Evolutionary conservation across 2,797 vertebrate species (phyloP).

Genomic region (Cynopterus sphinx): DNA sequence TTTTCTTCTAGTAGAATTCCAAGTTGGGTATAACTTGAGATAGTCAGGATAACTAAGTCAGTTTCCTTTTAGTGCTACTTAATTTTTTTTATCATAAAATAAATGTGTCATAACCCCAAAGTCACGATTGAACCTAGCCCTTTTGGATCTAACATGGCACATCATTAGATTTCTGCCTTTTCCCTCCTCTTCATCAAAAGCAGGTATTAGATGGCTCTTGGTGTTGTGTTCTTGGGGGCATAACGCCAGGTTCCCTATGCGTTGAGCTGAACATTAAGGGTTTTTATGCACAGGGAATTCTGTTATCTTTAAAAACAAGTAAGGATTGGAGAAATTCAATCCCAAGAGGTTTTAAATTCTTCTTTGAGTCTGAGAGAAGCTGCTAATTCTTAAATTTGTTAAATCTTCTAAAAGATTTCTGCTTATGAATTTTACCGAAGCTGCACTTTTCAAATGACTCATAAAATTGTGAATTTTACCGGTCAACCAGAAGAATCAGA

Average conservation of each 20-base stretch:
- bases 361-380: not conserved
- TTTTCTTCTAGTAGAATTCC: conserved; percentile 59
- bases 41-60: not conserved
- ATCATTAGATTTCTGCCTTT: not conserved
- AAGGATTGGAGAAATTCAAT: not conserved
- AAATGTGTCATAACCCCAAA: not conserved
- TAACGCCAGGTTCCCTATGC: not conserved
- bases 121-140: not conserved
- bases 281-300: conserved; percentile 28
- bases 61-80: not conserved
- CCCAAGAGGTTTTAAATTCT: not conserved
- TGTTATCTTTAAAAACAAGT: conserved; percentile 27
- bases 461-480: not conserved
- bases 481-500: not conserved
- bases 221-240: not conserved
- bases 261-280: not conserved
- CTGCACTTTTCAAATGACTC: not conserved
- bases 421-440: conserved; percentile 46
- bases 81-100: not conserved
- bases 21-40: conserved; percentile 23
- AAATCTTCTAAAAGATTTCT: not conserved
- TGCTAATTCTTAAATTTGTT: conserved; percentile 33
- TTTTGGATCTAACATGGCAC: not conserved
- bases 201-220: not conserved
- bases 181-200: not conserved